Conservation (phyloP, 2,797 vertebrate species). For the Melanotaenia maccullochi region DNA sequence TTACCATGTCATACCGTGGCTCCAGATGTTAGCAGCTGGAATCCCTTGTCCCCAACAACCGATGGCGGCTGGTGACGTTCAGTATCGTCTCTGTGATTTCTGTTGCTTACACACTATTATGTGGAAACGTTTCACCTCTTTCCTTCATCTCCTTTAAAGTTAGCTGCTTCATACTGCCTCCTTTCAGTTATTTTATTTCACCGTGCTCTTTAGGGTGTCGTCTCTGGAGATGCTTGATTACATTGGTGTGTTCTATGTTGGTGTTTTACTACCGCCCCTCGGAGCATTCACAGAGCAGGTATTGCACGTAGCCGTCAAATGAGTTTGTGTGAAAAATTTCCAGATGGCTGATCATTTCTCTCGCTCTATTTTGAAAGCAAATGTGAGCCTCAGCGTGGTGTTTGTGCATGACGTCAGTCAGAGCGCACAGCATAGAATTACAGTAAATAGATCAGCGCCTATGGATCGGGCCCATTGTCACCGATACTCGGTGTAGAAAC, state of each 20-base stretch:
- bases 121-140: neutral
- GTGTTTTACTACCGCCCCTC: neutral
- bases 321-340: too few relatives aligned
- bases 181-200: neutral
- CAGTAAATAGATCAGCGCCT: too few relatives aligned
- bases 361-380: too few relatives aligned
- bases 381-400: too few relatives aligned
- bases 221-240: neutral
- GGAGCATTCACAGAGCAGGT: neutral
- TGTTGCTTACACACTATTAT: neutral
- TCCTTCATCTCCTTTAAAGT: neutral
- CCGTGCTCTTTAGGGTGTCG: neutral
- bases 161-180: conserved; percentile 1
- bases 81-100: neutral
- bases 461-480: too few relatives aligned
- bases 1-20: neutral
- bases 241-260: neutral
- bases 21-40: neutral
- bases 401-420: too few relatives aligned
- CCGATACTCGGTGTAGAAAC: too few relatives aligned
- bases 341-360: too few relatives aligned
- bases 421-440: too few relatives aligned
- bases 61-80: neutral
- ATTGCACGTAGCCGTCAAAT: too few relatives aligned
- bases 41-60: neutral